Conservation (phyloP, 2,797 vertebrate species). For the Takifugu rubripes region DNA sequence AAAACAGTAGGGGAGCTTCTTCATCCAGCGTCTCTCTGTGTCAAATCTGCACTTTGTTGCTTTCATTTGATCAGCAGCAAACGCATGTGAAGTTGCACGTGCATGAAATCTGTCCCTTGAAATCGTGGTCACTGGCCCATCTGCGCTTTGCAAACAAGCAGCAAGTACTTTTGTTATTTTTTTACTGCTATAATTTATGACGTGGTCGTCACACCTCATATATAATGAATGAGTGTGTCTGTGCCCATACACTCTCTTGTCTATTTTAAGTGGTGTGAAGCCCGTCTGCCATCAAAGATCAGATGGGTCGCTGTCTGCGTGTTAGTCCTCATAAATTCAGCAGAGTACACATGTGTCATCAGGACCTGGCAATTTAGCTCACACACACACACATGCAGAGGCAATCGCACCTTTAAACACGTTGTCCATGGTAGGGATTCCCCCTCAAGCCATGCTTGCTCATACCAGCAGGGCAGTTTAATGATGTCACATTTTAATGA, state of each 20-base stretch:
- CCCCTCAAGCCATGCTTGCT: conserved; percentile 51
- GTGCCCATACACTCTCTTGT: conserved; percentile 15
- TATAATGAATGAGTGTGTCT: conserved; percentile 45
- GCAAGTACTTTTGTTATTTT: conserved; percentile 49
- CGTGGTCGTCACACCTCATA: conserved; percentile 49
- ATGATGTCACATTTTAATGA: conserved; percentile 73
- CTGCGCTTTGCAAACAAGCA: conserved; percentile 52
- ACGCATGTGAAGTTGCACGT: conserved; percentile 21
- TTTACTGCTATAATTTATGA: conserved; percentile 67
- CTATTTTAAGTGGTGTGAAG: conserved; percentile 51
- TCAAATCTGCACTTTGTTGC: conserved; percentile 6
- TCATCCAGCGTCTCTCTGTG: conserved; percentile 20
- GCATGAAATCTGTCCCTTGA: conserved; percentile 45
- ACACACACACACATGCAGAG: conserved; percentile 37
- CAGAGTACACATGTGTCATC: conserved; percentile 38
- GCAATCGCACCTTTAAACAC: conserved; percentile 1
- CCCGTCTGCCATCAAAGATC: conserved; percentile 47
- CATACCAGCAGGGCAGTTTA: conserved; percentile 60
- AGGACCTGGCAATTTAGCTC: conserved; percentile 36
- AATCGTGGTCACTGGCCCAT: conserved; percentile 47
- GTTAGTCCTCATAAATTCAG: conserved; percentile 50
- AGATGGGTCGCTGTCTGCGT: conserved; percentile 28
- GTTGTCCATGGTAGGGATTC: conserved; percentile 42
- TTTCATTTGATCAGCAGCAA: conserved; percentile 27
- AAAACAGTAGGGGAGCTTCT: conserved; percentile 48